Base-by-base conservation (phyloP, 1,140 invertebrate genomes). In the Ericerus pela region DNA sequence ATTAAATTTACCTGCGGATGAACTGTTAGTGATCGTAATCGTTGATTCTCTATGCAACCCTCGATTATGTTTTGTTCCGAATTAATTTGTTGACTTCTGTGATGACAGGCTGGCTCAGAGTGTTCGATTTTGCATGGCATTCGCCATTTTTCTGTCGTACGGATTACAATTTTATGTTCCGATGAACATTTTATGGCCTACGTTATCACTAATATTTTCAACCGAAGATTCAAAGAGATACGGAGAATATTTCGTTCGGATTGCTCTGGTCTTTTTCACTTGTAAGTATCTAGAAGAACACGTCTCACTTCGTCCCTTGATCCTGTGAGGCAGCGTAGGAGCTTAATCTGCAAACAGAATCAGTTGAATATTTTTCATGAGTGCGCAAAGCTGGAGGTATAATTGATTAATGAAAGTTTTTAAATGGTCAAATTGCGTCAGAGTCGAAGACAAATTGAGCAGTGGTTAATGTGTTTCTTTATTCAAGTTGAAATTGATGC, bases 121-220 rank as follows among this genome's bases (percentile, higher is more conserved):
- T 59, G 86, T 91, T 5, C 76, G 84, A 51, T 66, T 88, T 12
- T 80, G 83, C 64, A 92, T 93, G 84, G 84, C 85, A 0, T 62
- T 87, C 1, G 81, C 87, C 1, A 89, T 93, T 60, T 90, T 90
- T 63, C 73, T 92, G 10, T 87, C 85, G 0, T 94, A 91, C 67
- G 81, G 84, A 24, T 75, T 96, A 16, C 90, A 95, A 70, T 85
- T 94, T 60, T 96, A 94, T 70, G 90, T 96, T 26, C 88, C 91
- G 3, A 80, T 93, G 66, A 82, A 82, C 60, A 90, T 95, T 57
- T 78, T 92, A 22, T 92, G 88, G 81, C 63, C 64, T 24, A 59
- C 61, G 4, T 41, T 66, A 22, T 58, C 60, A 43, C 27, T 51
- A 29, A 56, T 53, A 22, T 59, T 59, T 47, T 36, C 31, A 2